Base-by-base conservation (phyloP, 2,888 invertebrate species). In the Malacosoma neustria region DNA sequence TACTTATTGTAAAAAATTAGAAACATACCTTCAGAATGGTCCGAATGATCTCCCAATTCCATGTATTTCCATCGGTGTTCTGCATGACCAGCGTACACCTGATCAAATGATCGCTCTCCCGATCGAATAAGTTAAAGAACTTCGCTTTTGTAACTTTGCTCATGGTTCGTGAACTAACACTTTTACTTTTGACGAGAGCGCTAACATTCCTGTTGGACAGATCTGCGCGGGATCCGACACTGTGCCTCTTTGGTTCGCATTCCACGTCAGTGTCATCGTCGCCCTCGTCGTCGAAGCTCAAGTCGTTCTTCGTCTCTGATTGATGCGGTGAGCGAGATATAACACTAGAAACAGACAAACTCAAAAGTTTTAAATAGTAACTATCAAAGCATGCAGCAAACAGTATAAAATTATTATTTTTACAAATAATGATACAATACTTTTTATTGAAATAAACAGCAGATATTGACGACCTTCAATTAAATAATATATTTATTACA, bases 11-110 rank as follows among this genome's bases (percentile, higher is more conserved):
- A n/a, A n/a, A n/a, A 15, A 57, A 59, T 34, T 35, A 38, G 35
- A 35, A 36, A 4, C 34, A 22, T 79, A 93, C 93, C 88, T 92
- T 93, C 14, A 96, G 80, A 57, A 96, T 89, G 31, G 94, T 91
- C 43, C 92, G 88, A 43, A 98, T 92, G n/a, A 95, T 88, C 54
- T 94, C 93, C 97, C 97, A 98, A 67, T 97, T 93, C 98, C 98
- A 98, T 1, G 90, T 89, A 40, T 90, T 90, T 3, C 93, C 93
- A 57, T 96, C 96, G 52, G 94, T 93, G 40, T 91, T 89, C 38
- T 89, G 87, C 54, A 96, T 86, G 3, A 98, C 96, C 46, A 93
- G 90, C 1, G 95, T 93, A 49, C 96, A 94, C 56, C 92, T 91
- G 11, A 97, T 89, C 45, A 91, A 74, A 51, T 89, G 90, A 59